Conservation (phyloP, 2,113 vertebrate species). For the Semnornis frantzii region DNA sequence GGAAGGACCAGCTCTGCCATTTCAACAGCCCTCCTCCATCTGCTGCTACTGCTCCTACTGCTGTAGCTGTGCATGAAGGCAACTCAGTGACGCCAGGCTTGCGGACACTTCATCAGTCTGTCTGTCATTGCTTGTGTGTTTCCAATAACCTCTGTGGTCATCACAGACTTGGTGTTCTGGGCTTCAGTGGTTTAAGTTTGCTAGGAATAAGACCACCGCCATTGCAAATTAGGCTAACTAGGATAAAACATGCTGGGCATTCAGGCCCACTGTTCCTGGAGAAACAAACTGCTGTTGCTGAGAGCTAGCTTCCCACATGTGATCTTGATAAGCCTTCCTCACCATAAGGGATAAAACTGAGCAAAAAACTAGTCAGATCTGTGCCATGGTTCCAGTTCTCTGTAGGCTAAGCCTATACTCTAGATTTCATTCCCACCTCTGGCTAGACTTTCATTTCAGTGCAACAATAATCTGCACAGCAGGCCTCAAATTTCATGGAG, state of each 20-base stretch:
- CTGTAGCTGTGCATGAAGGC: background rate
- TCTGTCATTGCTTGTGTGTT: background rate
- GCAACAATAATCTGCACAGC: background rate
- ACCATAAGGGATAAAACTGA: background rate
- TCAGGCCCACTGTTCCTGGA: background rate
- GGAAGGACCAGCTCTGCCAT: slow-evolving; percentile 30
- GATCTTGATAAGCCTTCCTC: background rate
- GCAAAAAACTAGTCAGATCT: background rate
- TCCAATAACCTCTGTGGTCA: background rate
- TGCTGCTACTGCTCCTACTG: slow-evolving; percentile 12
- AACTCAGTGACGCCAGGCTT: background rate
- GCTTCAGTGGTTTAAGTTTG: background rate
- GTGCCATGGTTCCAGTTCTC: background rate
- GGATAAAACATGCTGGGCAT: background rate
- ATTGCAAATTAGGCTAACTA: background rate
- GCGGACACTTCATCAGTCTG: background rate
- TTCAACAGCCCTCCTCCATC: slow-evolving; percentile 22
- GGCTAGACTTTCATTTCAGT: background rate
- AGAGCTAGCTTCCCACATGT: background rate
- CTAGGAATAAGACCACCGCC: background rate
- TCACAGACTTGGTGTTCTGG: background rate
- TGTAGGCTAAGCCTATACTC: background rate
- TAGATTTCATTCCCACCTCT: background rate
- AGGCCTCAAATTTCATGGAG: background rate
- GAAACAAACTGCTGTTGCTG: background rate